phyloP scores from a whole-genome alignment of 2,113 vertebrate genomes.

The Acrocephalus kingi region DNA sequence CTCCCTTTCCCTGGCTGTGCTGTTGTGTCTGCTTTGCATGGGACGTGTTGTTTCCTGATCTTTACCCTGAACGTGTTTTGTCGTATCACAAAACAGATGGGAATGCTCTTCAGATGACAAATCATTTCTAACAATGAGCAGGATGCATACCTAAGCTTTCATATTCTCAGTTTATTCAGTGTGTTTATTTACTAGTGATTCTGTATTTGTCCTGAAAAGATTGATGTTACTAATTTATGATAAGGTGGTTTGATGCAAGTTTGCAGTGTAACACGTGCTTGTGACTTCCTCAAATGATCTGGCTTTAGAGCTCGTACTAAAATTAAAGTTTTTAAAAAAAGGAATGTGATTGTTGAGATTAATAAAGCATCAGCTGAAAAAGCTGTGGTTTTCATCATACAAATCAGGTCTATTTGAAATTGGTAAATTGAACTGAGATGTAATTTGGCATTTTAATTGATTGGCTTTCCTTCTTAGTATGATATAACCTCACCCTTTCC shows the following conservation, averaged over 20 bases:
- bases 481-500: not conserved
- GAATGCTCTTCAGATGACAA: slow-evolving; percentile 71
- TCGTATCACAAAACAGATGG: slow-evolving; percentile 90
- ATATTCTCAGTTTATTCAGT: not conserved
- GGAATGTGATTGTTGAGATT: not conserved
- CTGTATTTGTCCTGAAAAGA: not conserved
- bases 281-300: slow-evolving; percentile 54
- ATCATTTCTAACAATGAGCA: slow-evolving; percentile 15
- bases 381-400: not conserved
- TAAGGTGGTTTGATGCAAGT: slow-evolving; percentile 34
- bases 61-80: slow-evolving; percentile 20
- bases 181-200: slow-evolving; percentile 34
- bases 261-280: slow-evolving; percentile 24
- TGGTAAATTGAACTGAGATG: not conserved
- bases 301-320: not conserved
- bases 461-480: not conserved
- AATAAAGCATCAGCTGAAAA: not conserved
- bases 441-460: slow-evolving; percentile 1
- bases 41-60: not conserved
- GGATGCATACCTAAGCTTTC: slow-evolving; percentile 1
- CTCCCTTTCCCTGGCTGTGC: slow-evolving; percentile 15
- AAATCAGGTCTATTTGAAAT: not conserved
- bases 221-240: not conserved
- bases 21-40: slow-evolving; percentile 65
- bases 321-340: slow-evolving; percentile 1